These are phyloP conservation scores for Mnemiopsis leidyi DNA, from an alignment of 37 sponge, comb jelly and placozoan species.

Conservation along the genomic window DNA sequence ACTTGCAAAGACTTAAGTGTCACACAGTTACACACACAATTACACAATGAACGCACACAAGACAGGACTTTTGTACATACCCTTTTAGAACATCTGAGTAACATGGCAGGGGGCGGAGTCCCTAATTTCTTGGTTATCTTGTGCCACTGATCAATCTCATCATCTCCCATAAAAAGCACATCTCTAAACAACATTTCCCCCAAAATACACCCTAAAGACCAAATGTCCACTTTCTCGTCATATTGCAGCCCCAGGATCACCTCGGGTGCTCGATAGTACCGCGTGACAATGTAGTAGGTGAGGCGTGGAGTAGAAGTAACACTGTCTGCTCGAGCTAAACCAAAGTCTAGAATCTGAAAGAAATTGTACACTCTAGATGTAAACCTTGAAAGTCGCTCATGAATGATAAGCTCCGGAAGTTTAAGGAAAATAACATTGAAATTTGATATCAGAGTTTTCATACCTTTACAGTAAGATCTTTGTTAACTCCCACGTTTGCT, in stretches of 20 bases:
- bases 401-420: too few species aligned
- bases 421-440: too few species aligned
- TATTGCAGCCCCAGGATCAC: conserved; percentile 26
- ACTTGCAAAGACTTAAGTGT: too few species aligned
- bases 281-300: conserved; percentile 9
- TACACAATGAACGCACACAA: too few species aligned
- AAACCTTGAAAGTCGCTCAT: too few species aligned
- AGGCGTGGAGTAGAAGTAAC: conserved; percentile 4
- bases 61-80: background rate
- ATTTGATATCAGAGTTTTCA: background rate
- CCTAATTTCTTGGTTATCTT: conserved; percentile 12
- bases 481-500: conserved; percentile 44
- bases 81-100: conserved; percentile 31
- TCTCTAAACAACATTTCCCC: conserved; percentile 50
- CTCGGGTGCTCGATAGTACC: conserved; percentile 57
- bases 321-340: background rate
- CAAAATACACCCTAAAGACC: conserved; percentile 49
- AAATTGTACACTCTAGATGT: too few species aligned
- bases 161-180: conserved; percentile 28
- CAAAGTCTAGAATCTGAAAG: conserved; percentile 58
- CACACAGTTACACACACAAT: too few species aligned
- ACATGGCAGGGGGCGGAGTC: conserved; percentile 21
- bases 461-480: conserved; percentile 25
- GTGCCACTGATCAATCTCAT: conserved; percentile 52
- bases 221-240: conserved; percentile 52